phyloP scores from a whole-genome alignment of 1,140 invertebrate genomes.

The Drosophila biarmipes region DNA sequence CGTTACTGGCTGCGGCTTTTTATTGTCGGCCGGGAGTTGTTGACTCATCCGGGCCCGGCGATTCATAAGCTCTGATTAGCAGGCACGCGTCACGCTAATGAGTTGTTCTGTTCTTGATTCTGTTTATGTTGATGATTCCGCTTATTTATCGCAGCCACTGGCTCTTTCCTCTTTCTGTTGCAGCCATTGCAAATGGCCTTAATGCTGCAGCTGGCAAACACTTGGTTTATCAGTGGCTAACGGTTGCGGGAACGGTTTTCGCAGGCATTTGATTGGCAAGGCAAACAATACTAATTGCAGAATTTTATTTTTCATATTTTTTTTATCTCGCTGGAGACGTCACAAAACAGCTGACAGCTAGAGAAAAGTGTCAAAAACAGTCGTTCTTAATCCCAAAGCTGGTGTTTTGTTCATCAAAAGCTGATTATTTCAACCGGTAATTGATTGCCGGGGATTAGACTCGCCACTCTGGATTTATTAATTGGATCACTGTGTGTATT shows the following conservation, averaged over 20 bases:
- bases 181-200: constrained; percentile 8
- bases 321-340: not conserved
- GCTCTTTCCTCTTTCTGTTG: not conserved
- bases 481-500: constrained; percentile 9
- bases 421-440: constrained; percentile 4
- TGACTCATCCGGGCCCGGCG: constrained; percentile 58
- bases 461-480: not conserved
- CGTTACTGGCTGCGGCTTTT: constrained; percentile 38
- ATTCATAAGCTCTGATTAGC: constrained; percentile 74
- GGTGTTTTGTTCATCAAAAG: constrained; percentile 2
- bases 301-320: too few relatives aligned
- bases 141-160: constrained; percentile 2
- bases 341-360: not conserved
- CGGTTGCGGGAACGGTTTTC: constrained; percentile 1
- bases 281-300: not conserved
- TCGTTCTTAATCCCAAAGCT: not conserved
- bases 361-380: not conserved
- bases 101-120: constrained; percentile 31
- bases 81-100: constrained; percentile 79
- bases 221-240: constrained; percentile 1
- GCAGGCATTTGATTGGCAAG: not conserved
- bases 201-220: constrained; percentile 5
- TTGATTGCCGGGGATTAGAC: constrained; percentile 4
- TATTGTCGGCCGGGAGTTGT: constrained; percentile 31
- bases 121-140: constrained; percentile 6